Evolutionary conservation across 2,113 vertebrate species (phyloP).

Genomic region (Drymodes brunneopygia): DNA sequence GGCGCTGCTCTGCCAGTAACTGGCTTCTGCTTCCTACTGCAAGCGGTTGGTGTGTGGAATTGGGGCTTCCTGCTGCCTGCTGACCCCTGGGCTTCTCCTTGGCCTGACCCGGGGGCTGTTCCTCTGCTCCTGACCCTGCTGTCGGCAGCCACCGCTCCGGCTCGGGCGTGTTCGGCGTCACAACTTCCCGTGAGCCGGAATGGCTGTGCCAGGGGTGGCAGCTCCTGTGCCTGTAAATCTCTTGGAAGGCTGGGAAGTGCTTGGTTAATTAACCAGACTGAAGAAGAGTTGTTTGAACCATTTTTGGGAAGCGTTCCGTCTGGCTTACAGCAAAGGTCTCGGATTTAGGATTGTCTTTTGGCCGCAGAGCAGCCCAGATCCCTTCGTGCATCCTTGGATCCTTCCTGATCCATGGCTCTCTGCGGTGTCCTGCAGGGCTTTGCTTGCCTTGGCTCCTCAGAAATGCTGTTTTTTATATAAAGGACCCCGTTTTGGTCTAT

Average conservation of each 20-base stretch:
- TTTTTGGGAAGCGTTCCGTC: not conserved
- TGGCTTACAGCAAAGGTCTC: not conserved
- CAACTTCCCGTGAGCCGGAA: not conserved
- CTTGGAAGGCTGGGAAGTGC: not conserved
- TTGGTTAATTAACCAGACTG: not conserved
- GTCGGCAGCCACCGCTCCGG: not conserved
- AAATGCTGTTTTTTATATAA: accelerated
- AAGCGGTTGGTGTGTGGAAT: not conserved
- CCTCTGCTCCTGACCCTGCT: not conserved
- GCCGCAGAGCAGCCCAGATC: accelerated
- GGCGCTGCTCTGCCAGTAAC: not conserved
- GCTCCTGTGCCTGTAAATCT: not conserved
- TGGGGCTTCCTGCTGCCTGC: constrained; percentile 16
- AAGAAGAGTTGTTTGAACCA: not conserved
- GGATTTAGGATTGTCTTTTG: not conserved
- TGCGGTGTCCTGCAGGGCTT: accelerated
- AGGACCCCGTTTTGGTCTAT: accelerated
- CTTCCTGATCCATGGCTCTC: not conserved
- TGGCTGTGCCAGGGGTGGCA: not conserved
- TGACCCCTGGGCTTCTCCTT: not conserved
- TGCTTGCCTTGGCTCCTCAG: not conserved
- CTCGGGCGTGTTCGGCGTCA: accelerated
- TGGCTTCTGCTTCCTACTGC: not conserved
- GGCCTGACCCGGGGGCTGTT: not conserved
- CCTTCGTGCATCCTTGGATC: accelerated